Evolutionary conservation across 2,888 invertebrate species (phyloP), one percentile per base, ranked within the genome.

Genomic region (Acronicta leporina): DNA sequence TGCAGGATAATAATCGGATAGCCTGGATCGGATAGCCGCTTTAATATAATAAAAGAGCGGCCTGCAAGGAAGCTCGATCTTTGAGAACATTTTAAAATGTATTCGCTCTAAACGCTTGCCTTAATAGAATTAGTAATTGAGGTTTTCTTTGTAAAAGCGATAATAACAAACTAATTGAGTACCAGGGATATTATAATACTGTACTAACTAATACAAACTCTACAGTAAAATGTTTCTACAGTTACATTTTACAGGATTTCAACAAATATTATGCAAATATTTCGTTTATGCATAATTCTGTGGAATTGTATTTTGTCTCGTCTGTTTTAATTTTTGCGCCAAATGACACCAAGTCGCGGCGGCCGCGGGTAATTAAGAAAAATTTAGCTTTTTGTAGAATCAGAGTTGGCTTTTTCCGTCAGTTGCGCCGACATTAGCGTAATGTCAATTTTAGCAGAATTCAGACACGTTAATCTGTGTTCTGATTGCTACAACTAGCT

Each of bases 331-430:
- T 73, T 77, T 68, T 65, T 76, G 46, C 40, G 63, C 56, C 33
- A 52, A 74, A 69, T 61, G 66, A 63, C 54, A 66, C 44, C 47
- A 70, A 27, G 20, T 43, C 40, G 43, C 54, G 54, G 61, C 50
- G 42, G 55, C 59, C 48, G 61, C 40, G 42, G 49, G 49, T 73
- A 73, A 77, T 75, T 77, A 75, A 50, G 77, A 73, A 63, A 59
- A 63, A 57, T 73, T 58, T 13, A 25, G 57, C 59, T 60, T 64
- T 61, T 68, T 58, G 58, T 47, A 46, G 20, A 25, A 66, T 60
- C 47, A 48, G 42, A 44, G 74, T 47, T n/a, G 50, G 56, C 43
- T 41, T 33, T 74, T 77, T 53, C 70, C 47, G 50, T 75, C 72
- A 71, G 63, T 71, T 72, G 75, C 64, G 64, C 47, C 42, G 11